phyloP scores from a whole-genome alignment of 2,113 vertebrate species.

The human (Homo sapiens) region GRCh38 chr4:189228001-189228500 shows the following conservation, averaged over 20 bases:
- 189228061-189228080: neutral
- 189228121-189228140: neutral
- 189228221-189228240: neutral
- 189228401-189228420: conserved; percentile 32
- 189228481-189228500: no score
- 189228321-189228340: conserved; percentile 60
- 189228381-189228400: conserved; percentile 57
- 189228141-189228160: neutral
- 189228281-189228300: neutral
- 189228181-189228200: neutral
- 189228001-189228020: neutral
- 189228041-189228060: neutral
- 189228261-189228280: neutral
- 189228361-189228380: conserved; percentile 71
- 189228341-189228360: conserved; percentile 54
- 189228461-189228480: no score
- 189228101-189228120: neutral
- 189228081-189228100: neutral
- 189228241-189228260: neutral
- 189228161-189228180: neutral
- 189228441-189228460: no score
- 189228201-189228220: neutral
- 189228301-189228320: conserved; percentile 55
- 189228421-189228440: neutral
- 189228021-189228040: neutral